Evolutionary conservation across 2,797 vertebrate genomes (phyloP).

Genomic region (Balearica regulorum): DNA sequence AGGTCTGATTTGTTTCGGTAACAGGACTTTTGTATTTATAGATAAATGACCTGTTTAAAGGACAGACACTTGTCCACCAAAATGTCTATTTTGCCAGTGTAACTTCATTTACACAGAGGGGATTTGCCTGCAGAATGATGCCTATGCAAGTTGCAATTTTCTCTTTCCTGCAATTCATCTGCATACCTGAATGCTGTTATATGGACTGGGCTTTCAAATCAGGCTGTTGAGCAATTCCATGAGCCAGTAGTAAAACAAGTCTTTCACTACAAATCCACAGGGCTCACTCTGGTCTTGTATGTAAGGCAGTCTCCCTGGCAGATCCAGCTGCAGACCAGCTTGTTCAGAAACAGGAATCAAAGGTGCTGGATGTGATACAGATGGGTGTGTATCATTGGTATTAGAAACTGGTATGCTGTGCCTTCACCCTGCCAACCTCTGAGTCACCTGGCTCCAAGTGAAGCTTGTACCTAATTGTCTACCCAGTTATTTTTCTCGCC

Average conservation of each 20-base stretch:
- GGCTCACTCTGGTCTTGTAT: neutral
- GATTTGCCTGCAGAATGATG: neutral
- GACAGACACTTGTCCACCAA: neutral
- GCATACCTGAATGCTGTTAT: neutral
- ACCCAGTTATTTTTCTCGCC: neutral
- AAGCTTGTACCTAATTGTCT: neutral
- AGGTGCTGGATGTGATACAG: neutral
- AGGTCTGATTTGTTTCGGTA: neutral
- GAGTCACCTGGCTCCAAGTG: neutral
- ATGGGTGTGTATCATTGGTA: accelerated
- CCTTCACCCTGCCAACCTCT: neutral
- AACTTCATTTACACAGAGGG: neutral
- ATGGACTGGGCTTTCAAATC: neutral
- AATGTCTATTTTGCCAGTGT: neutral
- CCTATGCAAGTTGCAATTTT: neutral
- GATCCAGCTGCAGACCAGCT: neutral
- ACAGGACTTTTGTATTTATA: neutral
- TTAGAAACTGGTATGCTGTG: neutral
- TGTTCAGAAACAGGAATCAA: neutral
- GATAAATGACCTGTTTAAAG: neutral
- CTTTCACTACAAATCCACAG: neutral
- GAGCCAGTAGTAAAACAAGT: neutral
- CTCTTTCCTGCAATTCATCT: neutral
- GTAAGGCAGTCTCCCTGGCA: neutral
- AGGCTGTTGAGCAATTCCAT: neutral